Percentiles rank a stretch among this genome's conserved stretches.
Evolutionary conservation across 2,113 vertebrate species (phyloP).

Genomic region (Tychaedon coryphoeus): DNA sequence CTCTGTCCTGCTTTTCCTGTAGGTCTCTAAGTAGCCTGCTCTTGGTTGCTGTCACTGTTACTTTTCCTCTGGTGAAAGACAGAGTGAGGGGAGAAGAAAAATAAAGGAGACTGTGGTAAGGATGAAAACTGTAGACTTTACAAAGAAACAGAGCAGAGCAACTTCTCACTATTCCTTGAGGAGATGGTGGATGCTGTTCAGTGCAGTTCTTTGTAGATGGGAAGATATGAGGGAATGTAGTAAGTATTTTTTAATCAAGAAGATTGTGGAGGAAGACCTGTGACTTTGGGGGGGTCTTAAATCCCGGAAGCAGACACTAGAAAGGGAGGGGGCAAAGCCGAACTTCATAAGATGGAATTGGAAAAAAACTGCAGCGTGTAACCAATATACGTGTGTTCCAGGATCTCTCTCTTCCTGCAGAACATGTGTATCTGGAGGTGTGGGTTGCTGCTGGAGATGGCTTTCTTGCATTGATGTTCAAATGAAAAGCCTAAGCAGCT

Average conservation of each 20-base stretch:
- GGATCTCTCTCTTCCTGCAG: neutral
- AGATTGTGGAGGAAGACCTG: neutral
- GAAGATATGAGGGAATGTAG: neutral
- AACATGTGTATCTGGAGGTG: accelerated
- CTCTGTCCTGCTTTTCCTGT: neutral
- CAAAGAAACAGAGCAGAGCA: neutral
- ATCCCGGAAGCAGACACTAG: neutral
- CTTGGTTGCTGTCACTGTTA: neutral
- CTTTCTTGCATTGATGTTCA: neutral
- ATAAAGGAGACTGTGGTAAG: neutral
- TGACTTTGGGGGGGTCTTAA: neutral
- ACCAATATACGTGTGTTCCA: neutral
- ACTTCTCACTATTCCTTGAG: neutral
- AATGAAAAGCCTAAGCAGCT: neutral
- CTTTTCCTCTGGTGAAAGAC: neutral
- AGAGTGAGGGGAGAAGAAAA: neutral
- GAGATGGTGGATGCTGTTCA: neutral
- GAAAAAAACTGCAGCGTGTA: neutral
- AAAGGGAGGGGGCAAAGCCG: neutral
- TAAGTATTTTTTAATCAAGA: neutral
- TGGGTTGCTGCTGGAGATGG: neutral
- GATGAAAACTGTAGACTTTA: neutral
- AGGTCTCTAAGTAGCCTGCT: neutral
- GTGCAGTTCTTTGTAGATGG: neutral
- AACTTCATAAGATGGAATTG: neutral